A percentile compares a stretch with the other conserved stretches of the same genome.
phyloP scores from a whole-genome alignment of 2,797 vertebrate species.

The Aphelocoma californica region DNA sequence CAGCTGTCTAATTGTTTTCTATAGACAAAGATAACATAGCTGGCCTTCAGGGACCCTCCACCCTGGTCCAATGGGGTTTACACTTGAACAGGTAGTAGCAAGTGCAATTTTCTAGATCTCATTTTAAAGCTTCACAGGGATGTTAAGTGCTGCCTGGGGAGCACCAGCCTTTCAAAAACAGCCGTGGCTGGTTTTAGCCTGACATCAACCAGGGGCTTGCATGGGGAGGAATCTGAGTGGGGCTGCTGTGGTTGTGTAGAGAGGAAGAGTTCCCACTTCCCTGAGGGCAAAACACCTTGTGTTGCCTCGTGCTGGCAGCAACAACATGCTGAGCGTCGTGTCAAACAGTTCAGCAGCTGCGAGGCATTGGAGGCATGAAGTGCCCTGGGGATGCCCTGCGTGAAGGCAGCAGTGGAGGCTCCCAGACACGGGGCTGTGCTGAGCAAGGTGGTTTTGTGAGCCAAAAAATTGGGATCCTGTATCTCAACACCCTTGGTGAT shows the following conservation, averaged over 20 bases:
- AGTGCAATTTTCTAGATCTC: neutral
- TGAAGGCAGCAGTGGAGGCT: neutral
- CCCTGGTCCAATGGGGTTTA: neutral
- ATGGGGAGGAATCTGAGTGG: neutral
- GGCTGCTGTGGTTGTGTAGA: neutral
- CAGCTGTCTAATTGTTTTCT: constrained; percentile 21
- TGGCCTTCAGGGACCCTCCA: neutral
- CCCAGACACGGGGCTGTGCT: too few species aligned
- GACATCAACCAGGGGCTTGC: neutral
- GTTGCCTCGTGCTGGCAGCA: neutral
- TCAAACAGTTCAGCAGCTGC: neutral
- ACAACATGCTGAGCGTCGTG: accelerated
- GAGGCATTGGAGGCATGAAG: neutral
- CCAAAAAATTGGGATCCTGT: neutral
- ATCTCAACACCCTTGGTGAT: neutral
- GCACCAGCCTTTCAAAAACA: neutral
- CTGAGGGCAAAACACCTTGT: neutral
- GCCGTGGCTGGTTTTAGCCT: neutral
- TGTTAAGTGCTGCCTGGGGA: neutral
- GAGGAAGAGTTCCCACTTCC: neutral
- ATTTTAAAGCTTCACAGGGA: neutral
- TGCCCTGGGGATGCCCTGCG: accelerated
- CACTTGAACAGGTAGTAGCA: neutral
- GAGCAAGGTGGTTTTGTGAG: neutral
- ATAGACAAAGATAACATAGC: neutral